Evolutionary conservation across 2,797 vertebrate species (phyloP), one percentile per base, ranked within the genome.

Genomic region (Chiloscyllium punctatum): DNA sequence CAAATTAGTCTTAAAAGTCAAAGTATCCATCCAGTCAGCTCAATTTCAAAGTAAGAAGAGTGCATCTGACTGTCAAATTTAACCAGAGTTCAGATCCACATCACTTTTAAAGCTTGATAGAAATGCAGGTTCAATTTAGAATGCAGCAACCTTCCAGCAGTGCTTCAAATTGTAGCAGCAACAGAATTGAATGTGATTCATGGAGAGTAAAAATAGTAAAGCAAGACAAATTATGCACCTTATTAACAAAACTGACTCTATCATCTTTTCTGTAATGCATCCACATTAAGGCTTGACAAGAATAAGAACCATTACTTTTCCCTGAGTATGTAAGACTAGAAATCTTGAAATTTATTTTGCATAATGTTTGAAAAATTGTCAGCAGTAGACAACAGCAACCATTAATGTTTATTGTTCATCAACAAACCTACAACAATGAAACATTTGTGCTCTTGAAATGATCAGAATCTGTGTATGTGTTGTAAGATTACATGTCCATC

Each of bases 91-190:
- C 92, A 11, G 68, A 94, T 30, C 74, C 74, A 33, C 13, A 74
- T 51, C 68, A 42, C 94, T 71, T 48, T 48, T 74, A 33, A 74
- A 51, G 94, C 69, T 92, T 92, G 90, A 68, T 69, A 69, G 23
- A 15, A 69, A 68, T 42, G 21, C 8, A 42, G 66, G 23, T 66
- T 92, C 33, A 68, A 48, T 42, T 69, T 92, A 69, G 21, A 68
- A 92, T 92, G 66, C n/a, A 92, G 69, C 88, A 68, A 69, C 62
- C n/a, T 92, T 92, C n/a, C n/a, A 92, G 90, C 33, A 69, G 4
- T 92, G 23, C n/a, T 92, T 92, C 90, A 92, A 92, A 37, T 92
- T 68, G 37, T 92, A n/a, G n/a, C 6, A 92, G 90, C n/a, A 92
- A 37, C 62, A 92, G 62, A 68, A 92, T n/a, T 68, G 90, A 92